Conservation (phyloP, 2,888 invertebrate genomes). For the Dynastes tityus region DNA sequence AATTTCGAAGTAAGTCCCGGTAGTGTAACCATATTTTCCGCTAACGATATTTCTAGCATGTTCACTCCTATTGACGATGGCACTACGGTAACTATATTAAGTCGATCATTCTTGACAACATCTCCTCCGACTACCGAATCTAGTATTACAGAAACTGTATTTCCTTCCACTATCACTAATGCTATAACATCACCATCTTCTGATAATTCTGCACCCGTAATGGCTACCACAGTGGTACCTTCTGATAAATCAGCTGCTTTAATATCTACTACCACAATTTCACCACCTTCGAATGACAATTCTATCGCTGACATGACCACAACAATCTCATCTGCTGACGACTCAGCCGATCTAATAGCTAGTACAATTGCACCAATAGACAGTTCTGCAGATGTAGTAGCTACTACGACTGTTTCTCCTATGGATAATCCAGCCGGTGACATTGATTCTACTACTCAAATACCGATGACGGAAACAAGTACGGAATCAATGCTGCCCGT, state of each 20-base stretch:
- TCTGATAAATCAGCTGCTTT: slow-evolving; percentile 23
- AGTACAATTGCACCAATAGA: slow-evolving; percentile 45
- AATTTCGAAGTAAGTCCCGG: slow-evolving; percentile 68
- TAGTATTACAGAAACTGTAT: slow-evolving; percentile 43
- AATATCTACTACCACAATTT: slow-evolving; percentile 11
- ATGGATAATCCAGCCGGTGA: slow-evolving; percentile 22
- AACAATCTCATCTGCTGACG: neutral
- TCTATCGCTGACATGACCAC: slow-evolving; percentile 2
- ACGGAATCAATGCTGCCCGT: slow-evolving; percentile 27
- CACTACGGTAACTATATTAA: slow-evolving; percentile 72
- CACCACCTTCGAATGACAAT: slow-evolving; percentile 40
- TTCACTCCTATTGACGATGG: slow-evolving; percentile 72
- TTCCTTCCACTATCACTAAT: slow-evolving; percentile 44
- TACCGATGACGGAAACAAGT: slow-evolving; percentile 28
- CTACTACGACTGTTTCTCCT: slow-evolving; percentile 51
- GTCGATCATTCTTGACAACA: slow-evolving; percentile 69
- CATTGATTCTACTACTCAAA: slow-evolving; percentile 42
- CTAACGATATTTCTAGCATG: slow-evolving; percentile 66
- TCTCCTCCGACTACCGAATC: slow-evolving; percentile 49
- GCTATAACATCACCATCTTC: slow-evolving; percentile 38
- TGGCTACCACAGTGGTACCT: slow-evolving; percentile 43
- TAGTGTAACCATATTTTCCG: slow-evolving; percentile 67
- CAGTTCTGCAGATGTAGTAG: slow-evolving; percentile 31
- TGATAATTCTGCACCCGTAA: slow-evolving; percentile 40
- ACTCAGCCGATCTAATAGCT: slow-evolving; percentile 34